phyloP scores from a whole-genome alignment of 2,797 vertebrate genomes.

The Balearica regulorum region DNA sequence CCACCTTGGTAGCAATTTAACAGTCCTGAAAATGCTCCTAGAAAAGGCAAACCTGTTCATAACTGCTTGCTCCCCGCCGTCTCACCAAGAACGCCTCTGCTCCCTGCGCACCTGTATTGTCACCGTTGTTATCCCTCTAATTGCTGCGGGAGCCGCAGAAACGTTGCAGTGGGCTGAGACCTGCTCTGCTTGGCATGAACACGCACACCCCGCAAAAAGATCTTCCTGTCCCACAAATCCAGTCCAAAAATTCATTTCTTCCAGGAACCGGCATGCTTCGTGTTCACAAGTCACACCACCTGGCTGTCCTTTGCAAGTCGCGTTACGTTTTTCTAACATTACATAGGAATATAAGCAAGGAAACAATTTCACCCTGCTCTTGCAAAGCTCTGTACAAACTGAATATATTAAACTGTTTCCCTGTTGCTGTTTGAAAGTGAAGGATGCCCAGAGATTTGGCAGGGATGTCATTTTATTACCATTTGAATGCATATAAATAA shows the following conservation, averaged over 20 bases:
- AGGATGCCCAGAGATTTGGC: slow-evolving; percentile 8
- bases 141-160: background rate
- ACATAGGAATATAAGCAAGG: background rate
- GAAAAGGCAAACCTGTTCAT: background rate
- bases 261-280: fast-evolving
- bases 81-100: background rate
- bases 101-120: background rate
- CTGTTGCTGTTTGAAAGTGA: background rate
- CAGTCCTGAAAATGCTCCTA: background rate
- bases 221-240: background rate
- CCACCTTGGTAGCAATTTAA: fast-evolving
- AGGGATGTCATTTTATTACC: background rate
- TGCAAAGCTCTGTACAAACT: background rate
- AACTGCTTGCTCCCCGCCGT: background rate
- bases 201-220: fast-evolving
- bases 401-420: background rate
- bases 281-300: background rate
- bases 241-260: background rate
- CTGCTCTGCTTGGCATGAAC: background rate
- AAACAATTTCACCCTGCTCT: background rate
- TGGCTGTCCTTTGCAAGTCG: background rate
- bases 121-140: fast-evolving
- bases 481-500: background rate
- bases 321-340: background rate
- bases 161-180: background rate